Evolutionary conservation across 2,888 invertebrate genomes (phyloP).

Genomic region (Dorcus parallelipipedus): DNA sequence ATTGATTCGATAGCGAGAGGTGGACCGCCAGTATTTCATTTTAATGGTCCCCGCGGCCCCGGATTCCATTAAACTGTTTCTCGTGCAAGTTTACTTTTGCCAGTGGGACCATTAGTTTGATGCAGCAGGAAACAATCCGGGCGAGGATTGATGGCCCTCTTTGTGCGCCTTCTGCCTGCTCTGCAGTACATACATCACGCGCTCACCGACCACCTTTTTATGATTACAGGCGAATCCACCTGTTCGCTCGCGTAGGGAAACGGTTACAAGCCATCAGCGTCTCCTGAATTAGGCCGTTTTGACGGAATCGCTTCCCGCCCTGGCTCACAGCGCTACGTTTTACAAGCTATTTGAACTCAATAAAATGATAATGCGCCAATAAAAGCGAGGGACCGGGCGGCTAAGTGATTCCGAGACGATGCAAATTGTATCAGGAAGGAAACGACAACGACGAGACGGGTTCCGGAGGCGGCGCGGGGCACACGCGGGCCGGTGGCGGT

Average conservation of each 20-base stretch:
- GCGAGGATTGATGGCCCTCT: constrained; percentile 47
- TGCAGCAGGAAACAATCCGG: constrained; percentile 53
- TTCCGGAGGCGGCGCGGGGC: constrained; percentile 3
- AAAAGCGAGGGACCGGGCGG: constrained; percentile 43
- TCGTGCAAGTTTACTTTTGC: constrained; percentile 50
- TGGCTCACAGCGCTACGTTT: constrained; percentile 50
- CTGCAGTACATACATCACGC: constrained; percentile 42
- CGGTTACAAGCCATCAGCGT: constrained; percentile 52
- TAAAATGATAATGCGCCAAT: constrained; percentile 54
- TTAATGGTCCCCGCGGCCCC: constrained; percentile 56
- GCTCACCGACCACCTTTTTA: not conserved
- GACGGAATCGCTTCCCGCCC: constrained; percentile 48
- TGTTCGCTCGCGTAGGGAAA: constrained; percentile 45
- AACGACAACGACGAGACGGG: constrained; percentile 20
- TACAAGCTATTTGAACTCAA: constrained; percentile 56
- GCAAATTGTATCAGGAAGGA: constrained; percentile 49
- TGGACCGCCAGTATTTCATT: constrained; percentile 52
- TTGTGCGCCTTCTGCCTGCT: constrained; percentile 44
- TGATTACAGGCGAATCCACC: constrained; percentile 42
- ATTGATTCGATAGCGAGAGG: constrained; percentile 40
- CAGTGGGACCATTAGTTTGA: constrained; percentile 52
- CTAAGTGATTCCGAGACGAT: constrained; percentile 49
- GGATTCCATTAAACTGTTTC: constrained; percentile 59
- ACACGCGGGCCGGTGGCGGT: constrained; percentile 20
- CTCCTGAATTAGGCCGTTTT: constrained; percentile 52